Evolutionary conservation across 2,888 invertebrate species (phyloP).

Genomic region (Sepioteuthis lessoniana): DNA sequence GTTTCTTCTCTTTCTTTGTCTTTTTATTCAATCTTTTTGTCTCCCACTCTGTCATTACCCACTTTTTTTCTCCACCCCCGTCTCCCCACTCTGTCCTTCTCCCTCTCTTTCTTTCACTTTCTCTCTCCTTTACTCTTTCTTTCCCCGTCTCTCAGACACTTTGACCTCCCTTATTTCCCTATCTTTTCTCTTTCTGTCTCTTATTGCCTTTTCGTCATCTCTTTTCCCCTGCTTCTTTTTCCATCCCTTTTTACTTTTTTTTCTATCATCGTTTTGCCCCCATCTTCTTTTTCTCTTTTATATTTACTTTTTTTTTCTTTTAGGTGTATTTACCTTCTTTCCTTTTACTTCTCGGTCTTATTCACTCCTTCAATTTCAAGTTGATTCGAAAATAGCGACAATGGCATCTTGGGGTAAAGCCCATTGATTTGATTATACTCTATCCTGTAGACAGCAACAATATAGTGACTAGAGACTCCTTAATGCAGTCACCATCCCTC

Average conservation of each 20-base stretch:
- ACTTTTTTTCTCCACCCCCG: not conserved
- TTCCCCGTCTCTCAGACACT: not conserved
- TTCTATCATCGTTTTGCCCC: not conserved
- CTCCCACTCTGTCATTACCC: not conserved
- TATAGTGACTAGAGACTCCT: not conserved
- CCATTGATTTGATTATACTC: not conserved
- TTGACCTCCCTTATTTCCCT: too few species aligned
- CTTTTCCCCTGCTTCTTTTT: not conserved
- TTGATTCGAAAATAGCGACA: not conserved
- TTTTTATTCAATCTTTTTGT: too few species aligned
- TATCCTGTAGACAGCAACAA: not conserved
- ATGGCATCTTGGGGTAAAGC: not conserved
- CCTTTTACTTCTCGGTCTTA: not conserved
- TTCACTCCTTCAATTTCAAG: not conserved
- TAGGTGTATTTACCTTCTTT: not conserved
- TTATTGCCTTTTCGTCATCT: not conserved
- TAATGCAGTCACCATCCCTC: not conserved
- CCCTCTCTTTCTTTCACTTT: not conserved
- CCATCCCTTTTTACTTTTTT: too few species aligned
- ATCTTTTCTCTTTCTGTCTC: not conserved
- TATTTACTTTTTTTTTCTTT: not conserved
- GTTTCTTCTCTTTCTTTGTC: too few species aligned
- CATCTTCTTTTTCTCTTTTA: not conserved
- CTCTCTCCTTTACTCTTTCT: not conserved
- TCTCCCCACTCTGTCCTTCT: not conserved